Conservation (phyloP, 2,113 vertebrate species). For the Cynoglossus semilaevis region DNA sequence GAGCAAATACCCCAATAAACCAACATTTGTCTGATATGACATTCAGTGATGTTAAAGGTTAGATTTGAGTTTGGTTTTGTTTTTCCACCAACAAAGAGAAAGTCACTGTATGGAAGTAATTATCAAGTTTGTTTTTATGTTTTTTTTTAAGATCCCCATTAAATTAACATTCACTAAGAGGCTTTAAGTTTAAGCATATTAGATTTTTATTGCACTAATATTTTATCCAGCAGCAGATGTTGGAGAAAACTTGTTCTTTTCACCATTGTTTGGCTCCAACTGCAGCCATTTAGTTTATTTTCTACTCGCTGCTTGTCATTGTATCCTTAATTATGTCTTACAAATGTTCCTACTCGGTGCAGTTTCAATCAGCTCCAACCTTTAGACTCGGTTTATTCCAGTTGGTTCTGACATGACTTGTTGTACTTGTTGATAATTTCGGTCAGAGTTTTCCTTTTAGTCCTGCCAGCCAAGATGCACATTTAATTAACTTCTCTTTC, state of each 20-base stretch:
- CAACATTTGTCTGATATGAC: neutral
- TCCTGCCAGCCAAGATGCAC: constrained; percentile 9
- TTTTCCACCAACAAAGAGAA: constrained; percentile 24
- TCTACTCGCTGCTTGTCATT: neutral
- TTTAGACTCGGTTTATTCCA: constrained; percentile 23
- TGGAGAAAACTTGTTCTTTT: neutral
- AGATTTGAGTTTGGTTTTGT: constrained; percentile 14
- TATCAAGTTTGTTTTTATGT: constrained; percentile 43
- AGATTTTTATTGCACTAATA: constrained; percentile 9
- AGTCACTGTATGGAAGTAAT: constrained; percentile 66
- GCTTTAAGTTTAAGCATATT: constrained; percentile 60
- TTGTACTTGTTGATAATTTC: constrained; percentile 9
- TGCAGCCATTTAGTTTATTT: neutral
- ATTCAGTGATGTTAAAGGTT: neutral
- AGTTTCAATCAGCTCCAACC: constrained; percentile 20
- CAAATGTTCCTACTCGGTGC: constrained; percentile 9
- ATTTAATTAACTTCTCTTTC: constrained; percentile 1
- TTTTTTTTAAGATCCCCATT: constrained; percentile 55
- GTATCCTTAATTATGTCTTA: constrained; percentile 3
- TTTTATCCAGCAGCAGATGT: constrained; percentile 4
- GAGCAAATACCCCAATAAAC: neutral
- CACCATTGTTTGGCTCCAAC: neutral
- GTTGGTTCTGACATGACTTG: constrained; percentile 26
- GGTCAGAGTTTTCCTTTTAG: constrained; percentile 10
- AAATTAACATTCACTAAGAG: constrained; percentile 81